These are phyloP conservation scores for Drosophila busckii DNA, from an alignment of 1,140 invertebrate genomes.

Conservation along the genomic window DNA sequence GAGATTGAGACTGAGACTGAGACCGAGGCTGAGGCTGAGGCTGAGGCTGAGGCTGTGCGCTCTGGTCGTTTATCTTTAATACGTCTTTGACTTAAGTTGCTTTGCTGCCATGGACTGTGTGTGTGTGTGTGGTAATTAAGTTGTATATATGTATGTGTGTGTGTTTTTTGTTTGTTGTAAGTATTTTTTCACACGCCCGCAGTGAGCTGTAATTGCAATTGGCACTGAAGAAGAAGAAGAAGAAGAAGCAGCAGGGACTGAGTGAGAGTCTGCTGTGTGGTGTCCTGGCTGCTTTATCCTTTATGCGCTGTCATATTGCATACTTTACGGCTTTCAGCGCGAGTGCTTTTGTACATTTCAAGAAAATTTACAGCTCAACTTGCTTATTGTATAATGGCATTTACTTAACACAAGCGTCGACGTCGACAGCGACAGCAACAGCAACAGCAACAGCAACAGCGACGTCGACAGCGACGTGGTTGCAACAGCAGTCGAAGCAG, in stretches of 20 bases:
- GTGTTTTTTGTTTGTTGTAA: slow-evolving; percentile 11
- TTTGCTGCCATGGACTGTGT: slow-evolving; percentile 1
- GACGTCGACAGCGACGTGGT: background rate
- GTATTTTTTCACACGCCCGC: slow-evolving; percentile 15
- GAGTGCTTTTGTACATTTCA: slow-evolving; percentile 71
- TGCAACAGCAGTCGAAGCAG: slow-evolving; percentile 8
- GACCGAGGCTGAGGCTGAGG: no score
- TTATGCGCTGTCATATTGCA: slow-evolving; percentile 68
- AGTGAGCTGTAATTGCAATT: background rate
- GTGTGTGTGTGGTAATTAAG: slow-evolving; percentile 42
- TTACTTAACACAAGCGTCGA: slow-evolving; percentile 60
- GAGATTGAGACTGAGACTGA: no score
- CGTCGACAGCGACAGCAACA: background rate
- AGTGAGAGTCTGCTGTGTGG: background rate
- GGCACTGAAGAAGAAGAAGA: no score
- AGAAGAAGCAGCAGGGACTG: no score
- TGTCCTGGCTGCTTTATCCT: slow-evolving; percentile 29
- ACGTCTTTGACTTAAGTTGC: slow-evolving; percentile 21
- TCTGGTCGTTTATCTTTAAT: slow-evolving; percentile 32
- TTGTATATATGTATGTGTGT: slow-evolving; percentile 20
- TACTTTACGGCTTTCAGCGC: slow-evolving; percentile 69
- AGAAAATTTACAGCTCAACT: slow-evolving; percentile 66
- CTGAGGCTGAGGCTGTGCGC: slow-evolving; percentile 10
- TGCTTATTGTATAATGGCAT: slow-evolving; percentile 66
- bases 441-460: background rate